Base-by-base conservation (phyloP, 2,797 vertebrate species). In the Takifugu ocellatus region DNA sequence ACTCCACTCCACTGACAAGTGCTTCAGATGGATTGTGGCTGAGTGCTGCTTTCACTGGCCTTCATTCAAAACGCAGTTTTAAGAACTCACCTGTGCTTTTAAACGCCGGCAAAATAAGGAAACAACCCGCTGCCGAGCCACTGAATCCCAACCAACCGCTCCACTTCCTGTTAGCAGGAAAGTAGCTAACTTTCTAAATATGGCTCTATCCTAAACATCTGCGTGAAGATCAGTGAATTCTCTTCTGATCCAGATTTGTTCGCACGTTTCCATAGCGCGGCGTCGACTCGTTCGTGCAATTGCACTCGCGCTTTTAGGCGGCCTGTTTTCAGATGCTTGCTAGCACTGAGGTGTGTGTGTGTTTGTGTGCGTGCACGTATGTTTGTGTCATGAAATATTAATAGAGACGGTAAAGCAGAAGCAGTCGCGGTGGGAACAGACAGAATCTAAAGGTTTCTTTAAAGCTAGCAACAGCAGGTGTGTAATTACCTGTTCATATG, bases 331-430 rank as follows among this genome's bases (percentile, higher is more conserved):
- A 55, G 63, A 65, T 51, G 53, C 52, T 69, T 50, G 43, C 54
- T 36, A 57, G n/a, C 55, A 21, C 54, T 56, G 25, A 59, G 49
- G 33, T 52, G 29, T 70, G 47, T 44, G 4, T 56, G 63, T 58
- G 60, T 72, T 3, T 27, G 27, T 27, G 27, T 27, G 27, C 6
- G 54, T 65, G 25, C 63, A 46, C 70, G 50, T 78, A 50, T 71
- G 50, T 79, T 53, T 66, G 56, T 53, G 36, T 47, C 59, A 78
- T 84, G 63, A 86, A 87, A 85, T 83, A 84, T 85, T 77, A 64
- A 84, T 80, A 80, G 57, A 57, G 21, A 48, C 72, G 70, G 17
- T 59, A 42, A 39, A 75, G 72, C 76, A 78, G 64, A 61, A 79
- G 12, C 11, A 6, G 36, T 39, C 36, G 9, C 10, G 77, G 75